Conservation (phyloP, 2,797 vertebrate species). For the Crax fasciolata region DNA sequence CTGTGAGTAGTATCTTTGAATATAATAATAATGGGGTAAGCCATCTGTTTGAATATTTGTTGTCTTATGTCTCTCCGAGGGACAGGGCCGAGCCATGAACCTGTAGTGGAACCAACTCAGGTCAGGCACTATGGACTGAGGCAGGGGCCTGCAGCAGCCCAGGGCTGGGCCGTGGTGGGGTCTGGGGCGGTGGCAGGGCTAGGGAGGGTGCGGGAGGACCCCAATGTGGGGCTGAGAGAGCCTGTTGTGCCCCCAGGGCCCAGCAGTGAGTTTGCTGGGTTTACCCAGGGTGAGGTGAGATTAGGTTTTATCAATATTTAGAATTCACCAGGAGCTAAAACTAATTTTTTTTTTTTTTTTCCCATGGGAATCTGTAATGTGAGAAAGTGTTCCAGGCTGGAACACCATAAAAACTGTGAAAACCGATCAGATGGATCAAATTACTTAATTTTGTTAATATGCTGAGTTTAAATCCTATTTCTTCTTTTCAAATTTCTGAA, state of each 20-base stretch:
- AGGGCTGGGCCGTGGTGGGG: too few relatives aligned
- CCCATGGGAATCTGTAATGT: neutral
- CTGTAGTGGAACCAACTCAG: rapidly evolving
- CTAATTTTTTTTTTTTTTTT: neutral
- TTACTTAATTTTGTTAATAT: neutral
- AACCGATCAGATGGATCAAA: neutral
- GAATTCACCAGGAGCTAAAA: neutral
- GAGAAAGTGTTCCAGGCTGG: neutral
- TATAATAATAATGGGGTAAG: neutral
- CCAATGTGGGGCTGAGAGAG: neutral
- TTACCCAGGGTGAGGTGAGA: neutral
- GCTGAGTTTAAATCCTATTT: neutral
- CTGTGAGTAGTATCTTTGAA: slow-evolving; percentile 89
- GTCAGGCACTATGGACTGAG: too few relatives aligned
- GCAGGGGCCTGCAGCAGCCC: too few relatives aligned
- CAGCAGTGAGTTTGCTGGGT: rapidly evolving
- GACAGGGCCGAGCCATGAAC: neutral
- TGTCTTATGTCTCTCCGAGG: neutral
- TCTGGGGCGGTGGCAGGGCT: neutral
- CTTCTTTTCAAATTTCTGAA: slow-evolving; percentile 21
- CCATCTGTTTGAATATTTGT: neutral
- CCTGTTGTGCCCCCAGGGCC: neutral
- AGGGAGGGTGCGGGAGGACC: neutral
- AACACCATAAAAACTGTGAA: neutral
- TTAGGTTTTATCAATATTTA: neutral